phyloP scores from a whole-genome alignment of 2,113 vertebrate species.

The Stegostoma tigrinum region DNA sequence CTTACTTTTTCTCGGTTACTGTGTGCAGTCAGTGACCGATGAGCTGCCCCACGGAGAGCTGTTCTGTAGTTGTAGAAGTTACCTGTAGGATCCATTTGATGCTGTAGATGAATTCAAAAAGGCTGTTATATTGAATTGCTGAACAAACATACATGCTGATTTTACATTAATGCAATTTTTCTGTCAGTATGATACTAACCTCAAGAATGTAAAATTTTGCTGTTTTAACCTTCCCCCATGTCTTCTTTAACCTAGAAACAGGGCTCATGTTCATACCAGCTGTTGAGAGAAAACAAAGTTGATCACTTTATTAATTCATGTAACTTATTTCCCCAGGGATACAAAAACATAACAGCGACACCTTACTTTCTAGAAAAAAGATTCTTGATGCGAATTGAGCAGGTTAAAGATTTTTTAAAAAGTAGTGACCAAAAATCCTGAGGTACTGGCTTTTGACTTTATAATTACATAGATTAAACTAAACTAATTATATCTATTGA shows the following conservation, averaged over 20 bases:
- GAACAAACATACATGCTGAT: neutral
- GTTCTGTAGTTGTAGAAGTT: slow-evolving; percentile 70
- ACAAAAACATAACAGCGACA: too few species aligned
- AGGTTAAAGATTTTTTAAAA: neutral
- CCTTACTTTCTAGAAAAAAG: too few species aligned
- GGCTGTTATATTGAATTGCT: neutral
- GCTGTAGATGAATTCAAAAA: slow-evolving; percentile 44
- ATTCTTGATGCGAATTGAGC: neutral
- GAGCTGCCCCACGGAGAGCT: slow-evolving; percentile 59
- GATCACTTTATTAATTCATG: neutral
- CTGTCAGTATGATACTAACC: slow-evolving; percentile 53
- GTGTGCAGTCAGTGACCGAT: slow-evolving; percentile 59
- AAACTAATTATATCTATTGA: neutral
- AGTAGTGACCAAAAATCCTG: neutral
- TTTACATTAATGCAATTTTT: neutral
- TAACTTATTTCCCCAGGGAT: neutral
- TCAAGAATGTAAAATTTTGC: slow-evolving; percentile 92
- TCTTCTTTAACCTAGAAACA: slow-evolving; percentile 86
- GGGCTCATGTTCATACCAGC: slow-evolving; percentile 96
- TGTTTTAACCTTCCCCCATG: slow-evolving; percentile 91
- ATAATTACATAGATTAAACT: neutral
- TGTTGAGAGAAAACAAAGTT: slow-evolving; percentile 43
- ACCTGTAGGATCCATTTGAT: slow-evolving; percentile 69
- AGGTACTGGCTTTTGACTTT: neutral
- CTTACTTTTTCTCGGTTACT: slow-evolving; percentile 55